A percentile compares a stretch with the other conserved stretches of the same genome.
Conservation (phyloP, 2,113 vertebrate genomes). For the Paraplagusia blochii region DNA sequence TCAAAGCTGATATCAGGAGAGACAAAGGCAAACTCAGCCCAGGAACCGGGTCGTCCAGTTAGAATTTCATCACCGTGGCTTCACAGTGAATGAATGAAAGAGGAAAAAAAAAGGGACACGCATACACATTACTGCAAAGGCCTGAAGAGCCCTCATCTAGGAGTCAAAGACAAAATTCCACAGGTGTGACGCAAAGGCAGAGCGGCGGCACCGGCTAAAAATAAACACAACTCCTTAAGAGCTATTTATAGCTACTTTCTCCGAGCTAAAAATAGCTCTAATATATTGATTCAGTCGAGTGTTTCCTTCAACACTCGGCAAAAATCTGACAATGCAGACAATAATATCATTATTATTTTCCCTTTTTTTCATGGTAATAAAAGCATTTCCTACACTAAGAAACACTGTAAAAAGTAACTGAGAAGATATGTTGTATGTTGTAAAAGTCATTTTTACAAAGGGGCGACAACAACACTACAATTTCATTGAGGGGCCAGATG, state of each 20-base stretch:
- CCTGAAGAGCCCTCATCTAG: not conserved
- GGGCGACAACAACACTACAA: too few species aligned
- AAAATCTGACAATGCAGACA: too few species aligned
- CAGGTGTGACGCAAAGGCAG: constrained; percentile 34
- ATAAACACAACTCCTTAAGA: constrained; percentile 19
- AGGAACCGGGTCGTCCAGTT: not conserved
- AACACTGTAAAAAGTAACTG: too few species aligned
- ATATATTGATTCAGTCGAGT: not conserved
- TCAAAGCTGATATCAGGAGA: not conserved
- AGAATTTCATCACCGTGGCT: not conserved
- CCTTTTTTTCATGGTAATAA: too few species aligned
- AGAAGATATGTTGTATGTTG: too few species aligned
- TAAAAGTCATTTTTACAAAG: too few species aligned
- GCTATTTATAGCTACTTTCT: not conserved
- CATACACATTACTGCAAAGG: not conserved
- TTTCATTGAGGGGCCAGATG: too few species aligned
- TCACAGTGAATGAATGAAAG: not conserved
- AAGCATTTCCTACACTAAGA: too few species aligned
- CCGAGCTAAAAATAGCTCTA: constrained; percentile 39
- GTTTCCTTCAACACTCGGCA: constrained; percentile 1
- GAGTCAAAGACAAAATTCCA: constrained; percentile 24
- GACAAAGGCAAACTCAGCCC: not conserved
- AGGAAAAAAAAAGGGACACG: not conserved
- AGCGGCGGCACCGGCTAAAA: constrained; percentile 34
- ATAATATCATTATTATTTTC: too few species aligned